phyloP scores from a whole-genome alignment of 2,113 vertebrate genomes.

The Crocuta crocuta region DNA sequence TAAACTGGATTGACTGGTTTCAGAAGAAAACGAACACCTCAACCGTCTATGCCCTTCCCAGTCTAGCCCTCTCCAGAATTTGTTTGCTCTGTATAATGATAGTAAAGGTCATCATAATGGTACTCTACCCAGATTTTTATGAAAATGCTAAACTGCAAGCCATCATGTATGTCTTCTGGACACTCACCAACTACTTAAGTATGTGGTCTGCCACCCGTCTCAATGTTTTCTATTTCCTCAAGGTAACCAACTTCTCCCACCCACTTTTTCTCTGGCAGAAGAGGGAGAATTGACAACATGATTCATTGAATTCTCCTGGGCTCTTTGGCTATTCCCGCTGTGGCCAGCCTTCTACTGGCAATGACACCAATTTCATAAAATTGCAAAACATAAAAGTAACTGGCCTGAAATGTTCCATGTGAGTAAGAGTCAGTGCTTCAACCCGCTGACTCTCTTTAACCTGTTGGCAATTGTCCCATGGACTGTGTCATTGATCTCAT shows the following conservation, averaged over 20 bases:
- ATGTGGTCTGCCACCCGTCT: not conserved
- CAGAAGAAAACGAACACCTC: conserved; percentile 23
- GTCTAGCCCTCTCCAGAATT: conserved; percentile 22
- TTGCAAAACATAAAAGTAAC: not conserved
- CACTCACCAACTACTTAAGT: not conserved
- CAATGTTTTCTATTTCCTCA: conserved; percentile 21
- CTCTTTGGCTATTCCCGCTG: not conserved
- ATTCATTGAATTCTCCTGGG: not conserved
- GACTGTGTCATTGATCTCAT: not conserved
- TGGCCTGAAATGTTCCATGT: not conserved
- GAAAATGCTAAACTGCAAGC: not conserved
- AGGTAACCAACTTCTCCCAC: conserved; percentile 19
- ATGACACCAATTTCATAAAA: not conserved
- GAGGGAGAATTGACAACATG: not conserved
- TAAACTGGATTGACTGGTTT: not conserved
- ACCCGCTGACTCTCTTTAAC: not conserved
- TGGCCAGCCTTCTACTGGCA: not conserved
- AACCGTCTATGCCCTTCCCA: not conserved
- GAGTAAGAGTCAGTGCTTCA: not conserved
- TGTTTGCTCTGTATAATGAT: not conserved
- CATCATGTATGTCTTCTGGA: not conserved
- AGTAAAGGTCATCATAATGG: fast-evolving
- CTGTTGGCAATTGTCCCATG: not conserved
- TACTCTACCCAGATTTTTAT: not conserved
- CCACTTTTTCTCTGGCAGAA: conserved; percentile 1